phyloP scores from a whole-genome alignment of 2,113 vertebrate species.

The Falcunculus frontatus region DNA sequence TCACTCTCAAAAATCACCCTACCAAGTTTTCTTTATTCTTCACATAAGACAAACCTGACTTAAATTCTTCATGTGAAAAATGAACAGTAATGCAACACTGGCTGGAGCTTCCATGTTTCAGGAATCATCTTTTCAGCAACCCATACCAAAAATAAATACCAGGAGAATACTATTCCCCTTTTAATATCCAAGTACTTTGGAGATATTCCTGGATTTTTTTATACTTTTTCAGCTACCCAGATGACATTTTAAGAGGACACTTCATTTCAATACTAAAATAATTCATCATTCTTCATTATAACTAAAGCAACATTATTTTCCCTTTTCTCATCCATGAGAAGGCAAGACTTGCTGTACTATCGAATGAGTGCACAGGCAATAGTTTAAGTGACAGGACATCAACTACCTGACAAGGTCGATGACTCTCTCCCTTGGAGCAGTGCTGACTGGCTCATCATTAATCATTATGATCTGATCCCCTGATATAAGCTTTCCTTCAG shows the following conservation, averaged over 20 bases:
- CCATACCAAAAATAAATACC: background rate
- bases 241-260: background rate
- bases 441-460: slow-evolving; percentile 93
- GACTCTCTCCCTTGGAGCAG: slow-evolving; percentile 92
- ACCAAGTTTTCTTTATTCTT: background rate
- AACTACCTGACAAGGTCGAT: slow-evolving; percentile 98
- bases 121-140: background rate
- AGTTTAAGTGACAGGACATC: slow-evolving; percentile 29
- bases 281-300: background rate
- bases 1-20: background rate
- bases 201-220: background rate
- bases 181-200: background rate
- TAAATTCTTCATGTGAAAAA: background rate
- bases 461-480: slow-evolving; percentile 99
- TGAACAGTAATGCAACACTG: background rate
- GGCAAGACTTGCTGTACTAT: background rate
- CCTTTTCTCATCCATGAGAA: background rate
- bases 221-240: background rate
- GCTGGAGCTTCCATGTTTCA: background rate
- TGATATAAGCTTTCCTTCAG: slow-evolving; percentile 92
- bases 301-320: background rate
- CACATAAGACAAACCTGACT: background rate
- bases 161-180: background rate
- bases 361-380: background rate
- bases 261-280: background rate